A percentile compares a stretch with the other conserved stretches of the same genome.
These are phyloP conservation scores for Harpagoxenus sublaevis DNA, from an alignment of 2,888 invertebrate species.

Conservation along the genomic window DNA sequence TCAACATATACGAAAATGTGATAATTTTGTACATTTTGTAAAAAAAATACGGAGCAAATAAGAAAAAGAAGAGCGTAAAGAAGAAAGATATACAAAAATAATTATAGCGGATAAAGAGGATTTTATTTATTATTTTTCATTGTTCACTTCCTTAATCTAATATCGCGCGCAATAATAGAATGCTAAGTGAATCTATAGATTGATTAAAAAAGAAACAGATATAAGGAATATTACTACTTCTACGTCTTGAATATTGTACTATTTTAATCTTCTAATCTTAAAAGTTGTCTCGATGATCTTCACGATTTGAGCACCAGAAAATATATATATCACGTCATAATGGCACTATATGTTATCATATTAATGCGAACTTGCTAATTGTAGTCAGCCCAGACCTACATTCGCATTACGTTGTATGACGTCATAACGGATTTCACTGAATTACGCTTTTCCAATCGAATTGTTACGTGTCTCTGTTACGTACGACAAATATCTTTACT, in stretches of 20 bases:
- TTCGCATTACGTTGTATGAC: neutral
- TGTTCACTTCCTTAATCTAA: too few species aligned
- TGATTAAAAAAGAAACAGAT: neutral
- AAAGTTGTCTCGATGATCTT: neutral
- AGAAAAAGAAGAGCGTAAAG: neutral
- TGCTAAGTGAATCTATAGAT: neutral
- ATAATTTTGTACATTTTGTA: neutral
- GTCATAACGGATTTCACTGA: constrained; percentile 4
- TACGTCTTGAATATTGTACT: neutral
- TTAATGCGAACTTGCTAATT: constrained; percentile 6
- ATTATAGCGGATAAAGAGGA: neutral
- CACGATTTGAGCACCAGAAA: neutral
- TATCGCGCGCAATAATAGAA: neutral
- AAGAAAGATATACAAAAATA: neutral
- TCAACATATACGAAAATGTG: neutral
- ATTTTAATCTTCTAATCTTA: neutral
- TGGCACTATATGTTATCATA: neutral
- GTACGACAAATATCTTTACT: constrained; percentile 17
- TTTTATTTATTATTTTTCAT: neutral
- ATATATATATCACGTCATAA: constrained; percentile 1
- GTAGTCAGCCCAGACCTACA: constrained; percentile 25
- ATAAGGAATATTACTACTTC: neutral
- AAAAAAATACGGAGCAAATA: neutral
- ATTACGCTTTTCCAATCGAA: constrained; percentile 12
- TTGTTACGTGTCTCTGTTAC: neutral